phyloP scores from a whole-genome alignment of 2,888 invertebrate species.

The Rhogogaster chlorosoma region DNA sequence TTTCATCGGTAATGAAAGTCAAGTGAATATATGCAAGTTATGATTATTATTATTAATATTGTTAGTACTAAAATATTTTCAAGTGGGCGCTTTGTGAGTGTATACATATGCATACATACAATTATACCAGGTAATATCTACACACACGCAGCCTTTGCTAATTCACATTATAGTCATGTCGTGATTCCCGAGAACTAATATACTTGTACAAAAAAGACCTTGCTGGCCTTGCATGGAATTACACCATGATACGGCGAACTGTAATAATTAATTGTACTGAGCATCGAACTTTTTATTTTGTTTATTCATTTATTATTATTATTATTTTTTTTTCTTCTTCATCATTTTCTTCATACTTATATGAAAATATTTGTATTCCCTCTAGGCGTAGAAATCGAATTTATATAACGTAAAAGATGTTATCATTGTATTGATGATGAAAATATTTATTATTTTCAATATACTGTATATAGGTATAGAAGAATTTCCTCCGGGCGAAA shows the following conservation, averaged over 20 bases:
- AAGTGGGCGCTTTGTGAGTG: not conserved
- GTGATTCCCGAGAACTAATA: not conserved
- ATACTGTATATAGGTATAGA: not conserved
- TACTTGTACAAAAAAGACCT: not conserved
- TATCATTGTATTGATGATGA: not conserved
- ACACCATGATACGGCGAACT: not conserved
- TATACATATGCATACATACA: not conserved
- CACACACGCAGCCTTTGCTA: not conserved
- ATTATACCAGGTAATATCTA: not conserved
- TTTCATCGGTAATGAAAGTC: slow-evolving; percentile 11
- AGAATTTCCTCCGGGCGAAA: not conserved
- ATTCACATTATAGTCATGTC: not conserved
- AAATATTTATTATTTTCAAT: slow-evolving; percentile 24
- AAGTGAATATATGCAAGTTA: slow-evolving; percentile 8
- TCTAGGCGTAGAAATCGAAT: not conserved
- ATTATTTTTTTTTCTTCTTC: not conserved
- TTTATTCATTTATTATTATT: too few species aligned
- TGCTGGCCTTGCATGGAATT: not conserved
- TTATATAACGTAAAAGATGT: not conserved
- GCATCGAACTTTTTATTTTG: not conserved
- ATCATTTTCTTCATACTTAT: not conserved
- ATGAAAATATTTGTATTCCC: not conserved
- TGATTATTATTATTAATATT: not conserved
- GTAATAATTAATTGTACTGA: not conserved
- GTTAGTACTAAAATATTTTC: not conserved